Evolutionary conservation across 1,140 invertebrate species (phyloP).

Genomic region (Belonocnema kinseyi): DNA sequence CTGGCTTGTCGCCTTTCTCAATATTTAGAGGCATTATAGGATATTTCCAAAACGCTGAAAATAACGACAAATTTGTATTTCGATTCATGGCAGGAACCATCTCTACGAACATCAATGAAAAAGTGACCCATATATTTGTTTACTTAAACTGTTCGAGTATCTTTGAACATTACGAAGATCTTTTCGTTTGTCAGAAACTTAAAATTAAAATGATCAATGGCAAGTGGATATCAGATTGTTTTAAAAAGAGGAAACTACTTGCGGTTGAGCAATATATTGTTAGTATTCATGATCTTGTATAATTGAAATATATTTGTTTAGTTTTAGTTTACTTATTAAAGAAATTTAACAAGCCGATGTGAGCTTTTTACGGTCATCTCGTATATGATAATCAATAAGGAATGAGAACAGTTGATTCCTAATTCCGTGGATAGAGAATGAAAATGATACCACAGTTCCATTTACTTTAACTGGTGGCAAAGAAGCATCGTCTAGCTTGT

Average conservation of each 20-base stretch:
- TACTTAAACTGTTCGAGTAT: conserved; percentile 42
- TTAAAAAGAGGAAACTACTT: conserved; percentile 48
- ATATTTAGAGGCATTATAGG: conserved; percentile 62
- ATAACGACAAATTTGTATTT: conserved; percentile 60
- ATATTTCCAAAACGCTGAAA: conserved; percentile 62
- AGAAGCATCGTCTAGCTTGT: no score
- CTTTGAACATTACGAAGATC: background rate
- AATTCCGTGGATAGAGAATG: no score
- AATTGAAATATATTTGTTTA: background rate
- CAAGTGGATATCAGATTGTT: conserved; percentile 67
- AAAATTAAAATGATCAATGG: conserved; percentile 52
- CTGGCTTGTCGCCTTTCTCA: conserved; percentile 61
- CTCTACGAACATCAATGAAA: conserved; percentile 40
- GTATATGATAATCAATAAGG: no score
- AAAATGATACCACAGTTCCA: no score
- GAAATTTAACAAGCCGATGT: no score
- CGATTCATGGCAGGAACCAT: conserved; percentile 71
- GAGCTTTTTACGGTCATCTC: no score
- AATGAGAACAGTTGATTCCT: no score
- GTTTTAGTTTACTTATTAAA: background rate
- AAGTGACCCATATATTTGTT: conserved; percentile 66
- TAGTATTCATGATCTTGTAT: background rate
- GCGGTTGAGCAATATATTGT: conserved; percentile 48
- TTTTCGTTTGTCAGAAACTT: background rate
- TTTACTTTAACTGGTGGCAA: no score